Base-by-base conservation (phyloP, 2,113 vertebrate genomes). In the Peromyscus maniculatus region DNA sequence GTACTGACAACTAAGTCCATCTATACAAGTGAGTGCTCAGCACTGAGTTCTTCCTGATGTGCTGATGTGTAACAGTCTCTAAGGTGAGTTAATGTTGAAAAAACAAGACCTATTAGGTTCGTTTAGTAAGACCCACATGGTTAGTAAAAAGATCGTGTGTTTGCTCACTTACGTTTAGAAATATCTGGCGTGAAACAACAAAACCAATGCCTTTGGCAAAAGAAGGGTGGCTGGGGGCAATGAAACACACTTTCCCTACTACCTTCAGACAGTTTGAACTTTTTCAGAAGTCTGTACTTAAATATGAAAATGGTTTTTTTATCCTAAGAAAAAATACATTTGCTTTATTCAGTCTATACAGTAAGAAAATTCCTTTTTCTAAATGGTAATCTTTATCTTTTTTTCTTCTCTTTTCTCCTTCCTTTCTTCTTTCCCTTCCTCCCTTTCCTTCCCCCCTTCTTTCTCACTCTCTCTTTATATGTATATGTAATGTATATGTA, bases 221-320 rank as follows among this genome's bases (percentile, higher is more conserved):
- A 93, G 69, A 22, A 95, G 89, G 24, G 7, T 62, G 11, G 15
- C 67, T 87, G 6, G 43, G 17, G 2, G 39, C 8, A 69, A 17
- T 3, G 33, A 17, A 36, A 28, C 10, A 12, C 90, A 10, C 57
- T 74, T 93, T 94, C 69, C 64, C 33, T 62, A 24, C 36, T 75
- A 52, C 22, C 67, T 66, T 57, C 21, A 15, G 36, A 83, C 3
- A 67, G 89, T 94, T 84, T 91, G 7, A 92, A 79, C 69, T 86
- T 89, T 83, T 24, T 36, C 21, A 87, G 96, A 88, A 69, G 26
- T 26, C 2, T 77, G 31, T 39, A 91, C 89, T 84, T 91, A 88
- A 64, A 89, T 91, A 84, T 75, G 12, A 67, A 52, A 66, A 39
- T 57, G 21, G 1, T 19, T 39, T 78, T 94, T 79, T 57, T n/a